phyloP scores from a whole-genome alignment of 2,113 vertebrate genomes.

The Chloropsis hardwickii region DNA sequence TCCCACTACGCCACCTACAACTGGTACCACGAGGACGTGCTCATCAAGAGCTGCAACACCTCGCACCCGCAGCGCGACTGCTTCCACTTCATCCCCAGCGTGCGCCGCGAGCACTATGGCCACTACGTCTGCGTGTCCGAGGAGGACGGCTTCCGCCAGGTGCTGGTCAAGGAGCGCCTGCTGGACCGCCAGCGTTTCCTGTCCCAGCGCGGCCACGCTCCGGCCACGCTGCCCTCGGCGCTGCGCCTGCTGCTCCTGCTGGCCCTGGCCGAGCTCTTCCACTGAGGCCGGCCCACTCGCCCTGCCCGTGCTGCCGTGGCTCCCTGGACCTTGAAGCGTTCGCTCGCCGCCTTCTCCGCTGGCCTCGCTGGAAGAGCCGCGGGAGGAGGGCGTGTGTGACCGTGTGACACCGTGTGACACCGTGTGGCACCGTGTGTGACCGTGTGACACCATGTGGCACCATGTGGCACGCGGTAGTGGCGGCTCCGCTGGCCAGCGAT shows the following conservation, averaged over 20 bases:
- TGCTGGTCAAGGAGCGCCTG: conserved; percentile 64
- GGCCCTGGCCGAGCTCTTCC: conserved; percentile 33
- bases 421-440: no score
- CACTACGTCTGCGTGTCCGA: conserved; percentile 69
- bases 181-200: neutral
- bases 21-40: conserved; percentile 66
- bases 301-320: neutral
- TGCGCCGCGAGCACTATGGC: conserved; percentile 58
- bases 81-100: conserved; percentile 72
- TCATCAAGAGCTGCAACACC: conserved; percentile 67
- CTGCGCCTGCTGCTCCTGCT: conserved; percentile 30
- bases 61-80: conserved; percentile 65
- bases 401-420: no score
- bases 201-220: neutral
- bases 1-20: conserved; percentile 75
- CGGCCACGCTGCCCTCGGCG: neutral
- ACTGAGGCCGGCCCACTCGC: neutral
- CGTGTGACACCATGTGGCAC: no score
- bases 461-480: neutral
- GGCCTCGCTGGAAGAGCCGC: neutral
- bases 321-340: accelerated
- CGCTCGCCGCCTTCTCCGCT: neutral
- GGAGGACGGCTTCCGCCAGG: conserved; percentile 67
- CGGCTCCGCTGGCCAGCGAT: neutral
- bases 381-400: neutral